phyloP scores from a whole-genome alignment of 2,888 invertebrate species.

The Ischnus inquisitorius region DNA sequence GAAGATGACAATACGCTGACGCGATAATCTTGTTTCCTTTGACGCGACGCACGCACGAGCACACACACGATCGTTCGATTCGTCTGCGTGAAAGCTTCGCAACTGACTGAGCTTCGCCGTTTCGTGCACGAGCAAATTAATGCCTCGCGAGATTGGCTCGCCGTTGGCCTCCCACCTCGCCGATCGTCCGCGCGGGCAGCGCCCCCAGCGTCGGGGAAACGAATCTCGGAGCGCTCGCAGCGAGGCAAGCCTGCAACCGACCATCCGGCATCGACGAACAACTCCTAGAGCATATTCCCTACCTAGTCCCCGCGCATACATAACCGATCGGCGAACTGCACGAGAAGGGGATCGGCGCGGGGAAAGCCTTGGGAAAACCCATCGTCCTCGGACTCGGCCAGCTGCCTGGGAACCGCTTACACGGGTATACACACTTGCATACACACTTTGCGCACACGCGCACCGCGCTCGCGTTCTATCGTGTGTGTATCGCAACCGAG shows the following conservation, averaged over 20 bases:
- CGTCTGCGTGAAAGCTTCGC: constrained; percentile 26
- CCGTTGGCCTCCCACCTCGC: not conserved
- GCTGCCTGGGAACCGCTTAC: constrained; percentile 58
- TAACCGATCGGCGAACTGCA: constrained; percentile 3
- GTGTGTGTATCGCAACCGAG: not conserved
- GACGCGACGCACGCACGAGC: not conserved
- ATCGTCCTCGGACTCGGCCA: constrained; percentile 70
- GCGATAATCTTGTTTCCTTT: not conserved
- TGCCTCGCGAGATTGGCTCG: constrained; percentile 3
- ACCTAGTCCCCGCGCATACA: constrained; percentile 12
- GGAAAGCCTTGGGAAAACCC: constrained; percentile 75
- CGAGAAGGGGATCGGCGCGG: constrained; percentile 23
- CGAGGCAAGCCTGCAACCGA: constrained; percentile 4
- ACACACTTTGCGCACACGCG: not conserved
- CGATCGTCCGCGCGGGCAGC: not conserved
- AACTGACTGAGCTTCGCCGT: constrained; percentile 38
- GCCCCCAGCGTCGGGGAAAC: not conserved
- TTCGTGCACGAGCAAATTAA: constrained; percentile 12
- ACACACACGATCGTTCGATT: not conserved
- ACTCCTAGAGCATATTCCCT: constrained; percentile 1
- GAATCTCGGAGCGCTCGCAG: not conserved
- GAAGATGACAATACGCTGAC: not conserved
- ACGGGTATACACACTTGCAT: not conserved
- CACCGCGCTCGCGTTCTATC: not conserved
- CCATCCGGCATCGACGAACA: not conserved